Conservation (phyloP, 2,797 vertebrate genomes). For the Pangasius djambal region DNA sequence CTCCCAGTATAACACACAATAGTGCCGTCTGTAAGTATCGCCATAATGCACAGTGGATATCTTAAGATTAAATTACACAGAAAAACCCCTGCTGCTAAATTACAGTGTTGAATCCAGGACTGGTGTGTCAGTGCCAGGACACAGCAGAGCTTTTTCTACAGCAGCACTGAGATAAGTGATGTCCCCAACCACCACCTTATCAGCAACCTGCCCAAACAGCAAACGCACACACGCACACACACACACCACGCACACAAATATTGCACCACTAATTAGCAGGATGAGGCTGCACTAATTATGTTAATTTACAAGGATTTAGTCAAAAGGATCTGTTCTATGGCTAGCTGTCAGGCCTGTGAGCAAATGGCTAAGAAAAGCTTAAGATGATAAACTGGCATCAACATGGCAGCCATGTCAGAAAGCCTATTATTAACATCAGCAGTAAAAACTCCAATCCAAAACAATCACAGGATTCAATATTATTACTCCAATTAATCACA, state of each 20-base stretch:
- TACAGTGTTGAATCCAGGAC: not conserved
- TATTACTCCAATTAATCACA: not conserved
- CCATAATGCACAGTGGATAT: not conserved
- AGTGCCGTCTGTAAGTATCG: not conserved
- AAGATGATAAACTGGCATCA: slow-evolving; percentile 60
- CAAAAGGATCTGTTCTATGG: slow-evolving; percentile 91
- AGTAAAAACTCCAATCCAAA: not conserved
- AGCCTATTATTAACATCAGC: slow-evolving; percentile 20
- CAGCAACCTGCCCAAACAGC: slow-evolving; percentile 83
- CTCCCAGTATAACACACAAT: not conserved
- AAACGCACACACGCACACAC: not conserved
- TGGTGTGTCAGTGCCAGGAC: slow-evolving; percentile 58
- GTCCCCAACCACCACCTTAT: slow-evolving; percentile 83
- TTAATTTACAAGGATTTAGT: slow-evolving; percentile 99
- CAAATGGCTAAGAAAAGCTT: slow-evolving; percentile 90
- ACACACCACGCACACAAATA: slow-evolving; percentile 65
- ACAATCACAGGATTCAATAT: not conserved
- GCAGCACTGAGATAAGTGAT: slow-evolving; percentile 83
- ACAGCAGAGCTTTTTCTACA: slow-evolving; percentile 71
- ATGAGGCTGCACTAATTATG: slow-evolving; percentile 99
- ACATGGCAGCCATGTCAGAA: not conserved
- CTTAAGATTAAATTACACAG: not conserved
- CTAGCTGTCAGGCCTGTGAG: slow-evolving; percentile 89
- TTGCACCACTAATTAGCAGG: slow-evolving; percentile 93
- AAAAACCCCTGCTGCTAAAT: slow-evolving; percentile 1